phyloP scores from a whole-genome alignment of 1,140 invertebrate genomes.

The Plectus sambesii region DNA sequence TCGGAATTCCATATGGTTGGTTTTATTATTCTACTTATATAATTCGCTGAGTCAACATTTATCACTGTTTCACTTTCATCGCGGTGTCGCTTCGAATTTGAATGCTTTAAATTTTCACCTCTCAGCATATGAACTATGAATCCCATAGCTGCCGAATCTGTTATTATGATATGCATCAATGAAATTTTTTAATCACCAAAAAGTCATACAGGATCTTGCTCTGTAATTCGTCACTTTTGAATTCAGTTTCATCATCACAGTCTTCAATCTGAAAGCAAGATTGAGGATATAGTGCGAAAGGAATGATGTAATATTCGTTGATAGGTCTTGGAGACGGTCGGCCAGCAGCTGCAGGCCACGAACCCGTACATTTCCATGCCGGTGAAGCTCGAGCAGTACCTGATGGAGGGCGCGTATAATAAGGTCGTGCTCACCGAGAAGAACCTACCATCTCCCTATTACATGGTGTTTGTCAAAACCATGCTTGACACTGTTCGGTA shows the following conservation, averaged over 20 bases:
- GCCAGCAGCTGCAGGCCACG: conserved; percentile 67
- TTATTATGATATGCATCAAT: no score
- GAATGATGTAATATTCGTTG: conserved; percentile 10
- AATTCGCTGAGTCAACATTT: no score
- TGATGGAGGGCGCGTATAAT: conserved; percentile 99
- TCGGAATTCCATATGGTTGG: conserved; percentile 88
- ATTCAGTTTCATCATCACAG: no score
- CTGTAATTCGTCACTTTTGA: no score
- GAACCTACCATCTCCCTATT: conserved; percentile 88
- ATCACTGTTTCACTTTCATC: conserved; percentile 15
- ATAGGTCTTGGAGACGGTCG: conserved; percentile 79
- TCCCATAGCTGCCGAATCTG: no score
- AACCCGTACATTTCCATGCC: conserved; percentile 92
- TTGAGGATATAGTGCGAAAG: no score
- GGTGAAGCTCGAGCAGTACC: conserved; percentile 85
- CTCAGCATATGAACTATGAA: no score
- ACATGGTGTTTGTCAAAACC: conserved; percentile 94
- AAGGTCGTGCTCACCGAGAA: conserved; percentile 71
- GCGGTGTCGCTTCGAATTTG: conserved; percentile 1
- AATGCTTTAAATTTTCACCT: neutral
- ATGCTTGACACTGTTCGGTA: conserved; percentile 78
- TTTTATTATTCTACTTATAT: conserved; percentile 3
- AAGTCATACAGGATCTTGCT: no score
- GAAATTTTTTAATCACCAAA: no score
- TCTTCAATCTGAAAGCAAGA: no score